phyloP scores from a whole-genome alignment of 2,113 vertebrate species.

The Barbus barbus region DNA sequence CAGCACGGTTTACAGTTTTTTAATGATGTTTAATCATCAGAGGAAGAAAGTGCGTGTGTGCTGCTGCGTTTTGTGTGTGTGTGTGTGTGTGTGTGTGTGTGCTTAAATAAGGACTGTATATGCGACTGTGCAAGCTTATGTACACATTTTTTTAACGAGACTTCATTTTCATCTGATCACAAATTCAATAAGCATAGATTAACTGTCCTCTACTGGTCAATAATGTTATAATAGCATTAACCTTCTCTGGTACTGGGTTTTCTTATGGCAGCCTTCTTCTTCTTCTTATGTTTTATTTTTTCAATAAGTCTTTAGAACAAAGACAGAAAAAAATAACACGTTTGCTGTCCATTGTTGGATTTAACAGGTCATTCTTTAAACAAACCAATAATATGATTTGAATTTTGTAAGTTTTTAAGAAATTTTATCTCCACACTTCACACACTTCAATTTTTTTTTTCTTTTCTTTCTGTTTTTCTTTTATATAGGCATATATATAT shows the following conservation, averaged over 20 bases:
- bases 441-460: no score
- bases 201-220: background rate
- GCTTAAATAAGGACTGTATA: background rate
- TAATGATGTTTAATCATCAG: constrained; percentile 16
- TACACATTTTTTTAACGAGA: constrained; percentile 25
- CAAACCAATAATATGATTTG: background rate
- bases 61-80: background rate
- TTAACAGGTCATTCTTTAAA: background rate
- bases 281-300: no score
- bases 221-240: constrained; percentile 25
- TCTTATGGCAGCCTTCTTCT: no score
- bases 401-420: no score
- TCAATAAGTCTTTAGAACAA: background rate
- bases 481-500: no score
- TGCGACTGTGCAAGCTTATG: background rate
- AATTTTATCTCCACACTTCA: no score
- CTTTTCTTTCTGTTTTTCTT: no score
- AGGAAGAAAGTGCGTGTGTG: background rate
- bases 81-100: constrained; percentile 6
- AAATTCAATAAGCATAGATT: constrained; percentile 35
- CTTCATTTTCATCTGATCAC: constrained; percentile 13
- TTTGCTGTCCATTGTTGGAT: background rate
- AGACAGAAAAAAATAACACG: background rate
- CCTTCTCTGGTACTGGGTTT: background rate
- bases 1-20: constrained; percentile 22